Conservation (phyloP, 2,797 vertebrate genomes). For the Siniperca undulata region DNA sequence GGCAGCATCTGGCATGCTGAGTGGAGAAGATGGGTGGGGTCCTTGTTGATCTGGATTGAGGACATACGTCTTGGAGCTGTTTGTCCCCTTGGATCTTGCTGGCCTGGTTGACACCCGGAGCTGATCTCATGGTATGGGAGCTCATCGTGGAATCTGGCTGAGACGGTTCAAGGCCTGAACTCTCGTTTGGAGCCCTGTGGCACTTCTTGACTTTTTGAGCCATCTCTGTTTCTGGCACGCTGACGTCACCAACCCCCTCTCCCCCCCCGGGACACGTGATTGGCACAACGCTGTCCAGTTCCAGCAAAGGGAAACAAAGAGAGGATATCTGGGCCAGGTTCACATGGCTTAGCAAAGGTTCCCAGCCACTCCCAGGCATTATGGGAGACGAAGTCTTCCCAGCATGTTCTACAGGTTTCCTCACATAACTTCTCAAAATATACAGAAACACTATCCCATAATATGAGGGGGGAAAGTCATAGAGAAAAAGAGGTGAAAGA, state of each 20-base stretch:
- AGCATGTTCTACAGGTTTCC: background rate
- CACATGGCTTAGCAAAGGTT: background rate
- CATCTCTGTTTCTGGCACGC: background rate
- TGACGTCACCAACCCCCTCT: background rate
- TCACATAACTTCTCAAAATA: background rate
- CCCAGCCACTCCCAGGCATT: background rate
- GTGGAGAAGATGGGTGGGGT: too few relatives aligned
- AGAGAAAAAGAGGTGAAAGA: background rate
- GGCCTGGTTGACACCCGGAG: too few relatives aligned
- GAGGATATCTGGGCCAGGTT: constrained; percentile 6
- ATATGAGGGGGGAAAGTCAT: background rate
- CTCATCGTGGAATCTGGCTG: too few relatives aligned
- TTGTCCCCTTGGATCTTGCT: too few relatives aligned
- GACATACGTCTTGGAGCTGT: too few relatives aligned
- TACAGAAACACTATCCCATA: background rate
- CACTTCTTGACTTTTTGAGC: background rate
- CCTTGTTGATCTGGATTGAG: too few relatives aligned
- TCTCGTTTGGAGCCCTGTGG: too few relatives aligned
- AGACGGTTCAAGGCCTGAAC: too few relatives aligned
- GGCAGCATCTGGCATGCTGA: too few relatives aligned
- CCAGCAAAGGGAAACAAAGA: background rate
- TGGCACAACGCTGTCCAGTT: too few relatives aligned
- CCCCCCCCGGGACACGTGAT: background rate
- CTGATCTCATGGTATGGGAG: too few relatives aligned
- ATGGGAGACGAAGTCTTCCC: background rate